phyloP scores from a whole-genome alignment of 2,888 invertebrate genomes.

The Plagodis dolabraria region DNA sequence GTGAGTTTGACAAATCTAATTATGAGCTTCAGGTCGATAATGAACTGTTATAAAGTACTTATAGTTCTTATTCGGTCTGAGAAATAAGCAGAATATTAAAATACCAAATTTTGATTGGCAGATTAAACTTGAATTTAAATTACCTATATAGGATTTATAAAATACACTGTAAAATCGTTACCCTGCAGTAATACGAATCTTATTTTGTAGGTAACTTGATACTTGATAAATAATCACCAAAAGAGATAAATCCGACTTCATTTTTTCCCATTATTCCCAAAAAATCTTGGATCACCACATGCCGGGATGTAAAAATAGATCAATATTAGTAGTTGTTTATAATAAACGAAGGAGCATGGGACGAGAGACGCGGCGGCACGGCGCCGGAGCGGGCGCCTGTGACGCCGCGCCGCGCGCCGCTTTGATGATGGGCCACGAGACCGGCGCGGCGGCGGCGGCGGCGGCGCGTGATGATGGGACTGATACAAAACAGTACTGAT shows the following conservation, averaged over 20 bases:
- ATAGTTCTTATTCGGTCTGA: too few relatives aligned
- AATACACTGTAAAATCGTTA: too few relatives aligned
- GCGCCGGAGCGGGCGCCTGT: conserved; percentile 45
- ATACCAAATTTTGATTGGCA: too few relatives aligned
- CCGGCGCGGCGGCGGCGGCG: background rate
- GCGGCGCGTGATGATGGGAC: background rate
- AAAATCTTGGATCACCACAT: conserved; percentile 12
- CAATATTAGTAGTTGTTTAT: conserved; percentile 55
- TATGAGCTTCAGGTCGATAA: too few relatives aligned
- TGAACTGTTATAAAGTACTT: too few relatives aligned
- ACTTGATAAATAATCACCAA: too few relatives aligned
- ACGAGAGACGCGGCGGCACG: conserved; percentile 42
- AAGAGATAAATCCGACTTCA: background rate
- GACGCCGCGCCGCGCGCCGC: conserved; percentile 45
- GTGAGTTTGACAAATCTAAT: too few relatives aligned
- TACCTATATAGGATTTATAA: too few relatives aligned
- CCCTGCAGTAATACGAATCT: too few relatives aligned
- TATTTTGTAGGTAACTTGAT: too few relatives aligned
- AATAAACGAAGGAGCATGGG: conserved; percentile 45
- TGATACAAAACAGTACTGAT: background rate
- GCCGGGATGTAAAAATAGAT: conserved; percentile 47
- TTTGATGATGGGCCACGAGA: conserved; percentile 29
- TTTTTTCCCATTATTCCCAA: conserved; percentile 2
- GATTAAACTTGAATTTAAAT: too few relatives aligned
- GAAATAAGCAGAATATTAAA: too few relatives aligned